These are phyloP conservation scores for Drosophila borealis DNA, from an alignment of 2,888 invertebrate species.

Conservation along the genomic window DNA sequence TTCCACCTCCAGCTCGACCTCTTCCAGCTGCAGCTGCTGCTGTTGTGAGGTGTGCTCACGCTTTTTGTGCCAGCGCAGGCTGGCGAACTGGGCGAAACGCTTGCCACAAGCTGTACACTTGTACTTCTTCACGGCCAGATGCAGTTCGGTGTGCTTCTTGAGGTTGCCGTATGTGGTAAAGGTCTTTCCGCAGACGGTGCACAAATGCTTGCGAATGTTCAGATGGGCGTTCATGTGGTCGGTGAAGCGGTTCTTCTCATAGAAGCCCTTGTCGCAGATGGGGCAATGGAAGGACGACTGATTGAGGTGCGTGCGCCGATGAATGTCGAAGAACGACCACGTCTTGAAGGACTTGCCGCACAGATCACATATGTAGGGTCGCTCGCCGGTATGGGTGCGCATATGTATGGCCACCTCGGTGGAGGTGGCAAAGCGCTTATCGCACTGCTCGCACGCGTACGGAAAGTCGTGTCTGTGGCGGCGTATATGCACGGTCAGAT, in stretches of 20 bases:
- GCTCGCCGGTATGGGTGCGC: slow-evolving; percentile 80
- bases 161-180: slow-evolving; percentile 79
- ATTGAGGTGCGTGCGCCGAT: slow-evolving; percentile 76
- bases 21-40: slow-evolving; percentile 12
- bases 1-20: slow-evolving; percentile 1
- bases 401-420: slow-evolving; percentile 81
- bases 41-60: slow-evolving; percentile 52
- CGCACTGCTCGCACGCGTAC: slow-evolving; percentile 78
- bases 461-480: slow-evolving; percentile 79
- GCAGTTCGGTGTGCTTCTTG: slow-evolving; percentile 79
- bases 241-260: slow-evolving; percentile 81
- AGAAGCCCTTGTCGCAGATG: slow-evolving; percentile 80
- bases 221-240: slow-evolving; percentile 82
- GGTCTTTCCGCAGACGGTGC: slow-evolving; percentile 78
- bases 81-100: slow-evolving; percentile 78
- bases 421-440: slow-evolving; percentile 80
- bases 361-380: slow-evolving; percentile 78
- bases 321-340: slow-evolving; percentile 82
- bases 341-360: slow-evolving; percentile 81
- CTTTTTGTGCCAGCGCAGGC: slow-evolving; percentile 77
- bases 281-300: slow-evolving; percentile 80
- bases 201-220: slow-evolving; percentile 80
- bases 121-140: slow-evolving; percentile 76
- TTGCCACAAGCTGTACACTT: slow-evolving; percentile 75
- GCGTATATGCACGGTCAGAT: slow-evolving; percentile 78